Evolutionary conservation across 92 coral and sea anemone species (phyloP).

Genomic region (Porites cylindrica): DNA sequence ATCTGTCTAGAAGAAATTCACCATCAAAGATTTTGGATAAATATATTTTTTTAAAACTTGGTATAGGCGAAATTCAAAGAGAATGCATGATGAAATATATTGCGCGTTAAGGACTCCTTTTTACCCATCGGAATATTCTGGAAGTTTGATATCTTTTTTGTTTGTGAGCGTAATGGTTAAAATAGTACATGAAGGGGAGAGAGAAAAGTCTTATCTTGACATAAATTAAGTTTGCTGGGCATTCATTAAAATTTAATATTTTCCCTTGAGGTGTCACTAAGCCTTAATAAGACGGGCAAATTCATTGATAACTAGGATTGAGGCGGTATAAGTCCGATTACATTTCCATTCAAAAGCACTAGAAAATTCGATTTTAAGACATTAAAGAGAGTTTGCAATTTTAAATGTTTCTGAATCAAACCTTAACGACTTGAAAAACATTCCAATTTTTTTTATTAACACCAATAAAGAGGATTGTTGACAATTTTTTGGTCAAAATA

Average conservation of each 20-base stretch:
- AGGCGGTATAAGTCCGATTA: no score
- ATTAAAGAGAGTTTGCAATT: not conserved
- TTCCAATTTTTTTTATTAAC: no score
- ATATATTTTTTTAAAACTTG: no score
- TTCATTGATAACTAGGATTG: no score
- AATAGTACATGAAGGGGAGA: not conserved
- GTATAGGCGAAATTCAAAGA: no score
- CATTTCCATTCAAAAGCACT: no score
- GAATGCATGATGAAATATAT: no score
- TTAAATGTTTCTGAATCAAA: not conserved
- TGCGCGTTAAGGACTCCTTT: no score
- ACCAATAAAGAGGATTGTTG: slow-evolving; percentile 8
- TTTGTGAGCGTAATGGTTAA: not conserved
- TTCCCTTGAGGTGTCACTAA: not conserved
- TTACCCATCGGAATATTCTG: not conserved
- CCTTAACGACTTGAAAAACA: not conserved
- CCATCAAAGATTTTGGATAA: no score
- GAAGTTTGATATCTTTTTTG: not conserved
- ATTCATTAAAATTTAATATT: slow-evolving; percentile 17
- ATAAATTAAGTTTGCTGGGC: not conserved
- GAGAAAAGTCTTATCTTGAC: not conserved
- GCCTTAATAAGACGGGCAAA: not conserved
- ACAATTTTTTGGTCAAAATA: not conserved
- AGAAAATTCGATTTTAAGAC: not conserved
- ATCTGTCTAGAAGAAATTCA: no score